Conservation (phyloP, 2,888 invertebrate species). For the Drosophila engyochracea region DNA sequence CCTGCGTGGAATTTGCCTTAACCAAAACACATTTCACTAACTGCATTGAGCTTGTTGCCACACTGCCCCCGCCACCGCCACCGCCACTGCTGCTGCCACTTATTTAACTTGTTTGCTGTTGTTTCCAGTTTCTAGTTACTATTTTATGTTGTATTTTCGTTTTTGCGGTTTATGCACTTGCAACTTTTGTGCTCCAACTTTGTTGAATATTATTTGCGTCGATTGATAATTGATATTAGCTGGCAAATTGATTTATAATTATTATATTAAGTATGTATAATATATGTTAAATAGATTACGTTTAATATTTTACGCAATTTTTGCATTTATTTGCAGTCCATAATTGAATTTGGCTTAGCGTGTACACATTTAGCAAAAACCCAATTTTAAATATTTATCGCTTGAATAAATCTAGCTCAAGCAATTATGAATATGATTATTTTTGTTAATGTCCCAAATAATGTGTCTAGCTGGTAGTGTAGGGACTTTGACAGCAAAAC, state of each 20-base stretch:
- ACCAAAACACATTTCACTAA: constrained; percentile 73
- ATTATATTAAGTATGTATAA: neutral
- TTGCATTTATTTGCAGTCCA: neutral
- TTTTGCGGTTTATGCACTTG: constrained; percentile 19
- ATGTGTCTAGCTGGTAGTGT: constrained; percentile 8
- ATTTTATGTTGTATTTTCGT: constrained; percentile 1
- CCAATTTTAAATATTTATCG: neutral
- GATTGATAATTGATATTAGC: constrained; percentile 28
- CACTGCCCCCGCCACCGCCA: constrained; percentile 6
- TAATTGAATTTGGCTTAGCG: constrained; percentile 11
- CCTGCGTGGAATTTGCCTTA: constrained; percentile 71
- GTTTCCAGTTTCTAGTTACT: neutral
- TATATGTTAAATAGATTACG: constrained; percentile 6
- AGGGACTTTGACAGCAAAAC: constrained; percentile 35
- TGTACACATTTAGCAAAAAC: neutral
- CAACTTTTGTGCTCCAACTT: constrained; percentile 3
- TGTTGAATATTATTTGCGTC: constrained; percentile 9
- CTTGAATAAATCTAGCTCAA: neutral
- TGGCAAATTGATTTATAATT: constrained; percentile 11
- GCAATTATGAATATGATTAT: neutral
- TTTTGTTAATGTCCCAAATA: constrained; percentile 38
- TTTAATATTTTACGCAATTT: constrained; percentile 7
- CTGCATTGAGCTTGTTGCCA: constrained; percentile 66
- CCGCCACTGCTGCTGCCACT: constrained; percentile 10
- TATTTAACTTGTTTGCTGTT: constrained; percentile 7